Evolutionary conservation across 2,888 invertebrate species (phyloP).

Genomic region (Scaptodrosophila latifasciaeformis): DNA sequence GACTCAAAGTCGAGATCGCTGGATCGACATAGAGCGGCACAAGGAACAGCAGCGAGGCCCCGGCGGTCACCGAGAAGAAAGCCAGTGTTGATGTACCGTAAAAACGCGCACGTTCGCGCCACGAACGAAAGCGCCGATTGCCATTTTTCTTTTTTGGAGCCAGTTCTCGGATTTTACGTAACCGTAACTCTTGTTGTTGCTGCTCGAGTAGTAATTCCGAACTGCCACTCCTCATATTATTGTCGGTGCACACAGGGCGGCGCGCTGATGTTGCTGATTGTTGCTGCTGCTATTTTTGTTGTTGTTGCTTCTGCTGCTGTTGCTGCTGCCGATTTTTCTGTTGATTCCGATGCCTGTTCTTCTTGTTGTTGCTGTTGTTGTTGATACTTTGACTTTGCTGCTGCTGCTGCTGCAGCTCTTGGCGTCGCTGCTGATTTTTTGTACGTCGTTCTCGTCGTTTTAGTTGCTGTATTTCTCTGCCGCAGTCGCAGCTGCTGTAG

Average conservation of each 20-base stretch:
- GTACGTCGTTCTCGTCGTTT: slow-evolving; percentile 15
- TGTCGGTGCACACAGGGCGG: slow-evolving; percentile 74
- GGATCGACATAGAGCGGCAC: slow-evolving; percentile 88
- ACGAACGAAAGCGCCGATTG: slow-evolving; percentile 77
- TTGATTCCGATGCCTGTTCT: slow-evolving; percentile 44
- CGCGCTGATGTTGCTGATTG: slow-evolving; percentile 66
- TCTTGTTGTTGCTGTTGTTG: slow-evolving; percentile 30
- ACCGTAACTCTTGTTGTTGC: slow-evolving; percentile 82
- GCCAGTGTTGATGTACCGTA: slow-evolving; percentile 83
- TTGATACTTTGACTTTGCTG: slow-evolving; percentile 30
- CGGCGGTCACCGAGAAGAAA: slow-evolving; percentile 82
- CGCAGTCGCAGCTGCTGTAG: slow-evolving; percentile 26
- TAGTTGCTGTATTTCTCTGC: slow-evolving; percentile 27
- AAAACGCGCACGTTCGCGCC: slow-evolving; percentile 82
- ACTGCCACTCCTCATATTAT: slow-evolving; percentile 85
- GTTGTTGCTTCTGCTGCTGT: slow-evolving; percentile 27
- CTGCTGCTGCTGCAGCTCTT: slow-evolving; percentile 34
- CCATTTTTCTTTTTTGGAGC: slow-evolving; percentile 77
- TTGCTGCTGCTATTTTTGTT: slow-evolving; percentile 51
- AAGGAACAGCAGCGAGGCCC: slow-evolving; percentile 83
- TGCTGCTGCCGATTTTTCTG: slow-evolving; percentile 27
- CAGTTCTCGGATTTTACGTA: slow-evolving; percentile 80
- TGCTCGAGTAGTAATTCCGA: slow-evolving; percentile 86
- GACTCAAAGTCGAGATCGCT: slow-evolving; percentile 89
- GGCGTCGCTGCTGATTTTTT: slow-evolving; percentile 14